phyloP scores from a whole-genome alignment of 1,140 invertebrate species.

The Megalonaias nervosa region DNA sequence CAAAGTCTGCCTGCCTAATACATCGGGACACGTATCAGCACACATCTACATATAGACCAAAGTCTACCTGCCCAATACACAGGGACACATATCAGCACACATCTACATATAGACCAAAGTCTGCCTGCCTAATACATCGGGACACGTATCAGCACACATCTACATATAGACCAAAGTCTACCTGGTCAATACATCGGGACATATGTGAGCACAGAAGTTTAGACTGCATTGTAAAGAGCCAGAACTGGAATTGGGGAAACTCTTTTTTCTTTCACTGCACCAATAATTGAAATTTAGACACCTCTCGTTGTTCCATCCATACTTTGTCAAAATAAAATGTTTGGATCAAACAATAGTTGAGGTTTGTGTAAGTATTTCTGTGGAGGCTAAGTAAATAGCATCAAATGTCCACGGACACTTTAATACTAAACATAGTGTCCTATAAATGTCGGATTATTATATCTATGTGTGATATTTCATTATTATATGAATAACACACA shows the following conservation, averaged over 20 bases:
- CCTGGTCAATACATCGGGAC: background rate
- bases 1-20: background rate
- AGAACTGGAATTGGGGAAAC: conserved; percentile 6
- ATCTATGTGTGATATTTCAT: too few species aligned
- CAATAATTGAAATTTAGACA: background rate
- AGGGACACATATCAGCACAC: background rate
- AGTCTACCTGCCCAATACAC: background rate
- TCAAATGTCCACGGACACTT: too few species aligned
- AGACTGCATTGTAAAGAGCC: background rate
- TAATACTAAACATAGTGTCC: too few species aligned
- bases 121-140: background rate
- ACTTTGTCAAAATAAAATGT: too few species aligned
- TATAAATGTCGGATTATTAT: too few species aligned
- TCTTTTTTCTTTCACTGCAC: background rate
- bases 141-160: background rate
- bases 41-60: background rate
- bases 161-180: background rate
- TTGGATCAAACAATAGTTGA: too few species aligned
- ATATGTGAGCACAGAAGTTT: conserved; percentile 2
- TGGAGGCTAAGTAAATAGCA: too few species aligned
- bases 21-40: too few species aligned
- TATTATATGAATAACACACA: too few species aligned
- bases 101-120: background rate
- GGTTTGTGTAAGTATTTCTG: too few species aligned
- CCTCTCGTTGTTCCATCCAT: background rate